Base-by-base conservation (phyloP, 2,113 vertebrate species). In the Amia ocellicauda region DNA sequence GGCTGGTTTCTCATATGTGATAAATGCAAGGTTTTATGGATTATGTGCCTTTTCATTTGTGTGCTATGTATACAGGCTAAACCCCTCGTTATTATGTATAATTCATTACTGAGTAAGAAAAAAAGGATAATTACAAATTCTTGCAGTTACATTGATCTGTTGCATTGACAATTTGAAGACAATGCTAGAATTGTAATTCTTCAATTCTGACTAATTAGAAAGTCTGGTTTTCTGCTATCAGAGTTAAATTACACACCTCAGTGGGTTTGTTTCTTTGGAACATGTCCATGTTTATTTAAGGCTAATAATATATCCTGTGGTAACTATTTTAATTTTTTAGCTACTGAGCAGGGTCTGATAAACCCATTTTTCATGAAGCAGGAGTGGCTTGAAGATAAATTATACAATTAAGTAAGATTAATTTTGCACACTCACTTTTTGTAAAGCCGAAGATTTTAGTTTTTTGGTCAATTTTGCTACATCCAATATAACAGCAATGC, bases 121-220 rank as follows among this genome's bases (percentile, higher is more conserved):
- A 47, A 17, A 17, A 47, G 16, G n/a, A 47, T 5, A 16, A 47
- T 47, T 47, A 47, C 45, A 47, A 47, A 47, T 5, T 47, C 5
- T 17, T 47, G 45, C 45, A 47, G 45, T 3, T 47, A 47, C n/a
- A 47, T 16, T 47, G 45, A 47, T 42, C 40, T 42, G 8, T 42
- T 42, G 40, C 45, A 47, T 19, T 47, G n/a, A 19, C n/a, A 47
- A 47, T 2, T 3, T 47, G 45, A 19, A 47, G n/a, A 47, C n/a
- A 47, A 47, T 16, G 45, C 45, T 5, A 47, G 10, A 47, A 47
- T 47, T 7, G 45, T 47, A 19, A 47, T 47, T 47, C 5, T 47
- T 47, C 43, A n/a, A n/a, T 47, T 47, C 43, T 47, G 43, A 47
- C 43, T 47, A 47, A 47, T 47, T 47, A 47, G 43, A 47, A 47